Evolutionary conservation across 2,888 invertebrate species (phyloP), one percentile per base, ranked within the genome.

Genomic region (Orthonevra nobilis): DNA sequence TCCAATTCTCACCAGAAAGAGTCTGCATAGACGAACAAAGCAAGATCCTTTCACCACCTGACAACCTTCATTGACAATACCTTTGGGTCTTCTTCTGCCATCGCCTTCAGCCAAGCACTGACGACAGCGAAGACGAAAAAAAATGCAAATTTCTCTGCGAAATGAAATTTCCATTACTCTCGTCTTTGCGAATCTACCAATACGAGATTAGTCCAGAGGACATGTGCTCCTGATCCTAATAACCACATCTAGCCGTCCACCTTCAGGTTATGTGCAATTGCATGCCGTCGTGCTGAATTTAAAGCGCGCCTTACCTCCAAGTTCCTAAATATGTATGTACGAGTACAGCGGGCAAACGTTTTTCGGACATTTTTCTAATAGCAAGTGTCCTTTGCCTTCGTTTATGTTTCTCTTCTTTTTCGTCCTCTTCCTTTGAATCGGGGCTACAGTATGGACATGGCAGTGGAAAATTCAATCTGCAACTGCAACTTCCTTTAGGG

Each of bases 321-420:
- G n/a, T 17, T 34, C 30, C 12, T 54, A 34, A 12, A n/a, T n/a
- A n/a, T n/a, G n/a, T n/a, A n/a, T n/a, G n/a, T 26, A 23, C 42
- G 12, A 12, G 17, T 58, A 30, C 20, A 26, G 3, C 23, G 2
- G 30, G 36, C 66, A 63, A 63, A 58, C 64, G 46, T 81, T 81
- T 81, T 81, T 74, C 56, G 60, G 81, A 81, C 81, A 61, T 81
- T 74, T 81, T 74, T 74, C 81, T 81, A 81, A 81, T 81, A 40
- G 81, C 3, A 52, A 69, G 46, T 50, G 63, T 56, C 14, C 52
- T 4, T 32, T 34, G 26, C 7, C 46, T 60, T 19, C 44, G 26
- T 23, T 48, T 9, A 19, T 32, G 9, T 10, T n/a, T 20, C 7
- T 23, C 23, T 23, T 26, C 10, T 46, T 23, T 44, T 28, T 52